Conservation (phyloP, 2,797 vertebrate species). For the Cheirogaleus major region DNA sequence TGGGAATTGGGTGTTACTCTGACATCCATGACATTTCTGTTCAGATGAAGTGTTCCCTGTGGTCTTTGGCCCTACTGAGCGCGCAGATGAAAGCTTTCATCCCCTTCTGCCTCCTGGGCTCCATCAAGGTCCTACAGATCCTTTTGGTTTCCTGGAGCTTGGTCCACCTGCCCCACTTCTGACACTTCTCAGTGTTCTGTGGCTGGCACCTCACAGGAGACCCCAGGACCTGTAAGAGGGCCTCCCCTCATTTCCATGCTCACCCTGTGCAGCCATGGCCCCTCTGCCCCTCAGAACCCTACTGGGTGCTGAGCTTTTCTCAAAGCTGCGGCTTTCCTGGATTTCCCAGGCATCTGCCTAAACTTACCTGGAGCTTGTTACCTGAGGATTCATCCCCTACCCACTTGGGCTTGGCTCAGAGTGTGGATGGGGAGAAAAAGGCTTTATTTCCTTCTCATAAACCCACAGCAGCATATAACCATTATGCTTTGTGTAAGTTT, state of each 20-base stretch:
- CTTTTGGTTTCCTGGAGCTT: not conserved
- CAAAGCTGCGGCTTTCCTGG: not conserved
- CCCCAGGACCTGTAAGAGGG: not conserved
- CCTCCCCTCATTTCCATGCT: not conserved
- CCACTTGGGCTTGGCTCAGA: not conserved
- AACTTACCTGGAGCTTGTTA: not conserved
- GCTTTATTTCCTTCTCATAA: not conserved
- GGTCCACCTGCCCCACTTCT: not conserved
- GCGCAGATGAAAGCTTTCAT: not conserved
- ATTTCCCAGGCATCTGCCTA: not conserved
- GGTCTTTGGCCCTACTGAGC: not conserved
- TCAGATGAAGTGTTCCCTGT: not conserved
- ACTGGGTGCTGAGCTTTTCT: not conserved
- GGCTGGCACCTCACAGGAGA: not conserved
- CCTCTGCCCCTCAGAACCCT: not conserved
- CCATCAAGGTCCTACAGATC: not conserved
- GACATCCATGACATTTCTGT: not conserved
- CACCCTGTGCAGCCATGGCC: not conserved
- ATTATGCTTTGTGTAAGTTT: not conserved
- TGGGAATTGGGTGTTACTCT: not conserved
- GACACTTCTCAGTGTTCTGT: not conserved
- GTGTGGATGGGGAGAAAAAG: not conserved
- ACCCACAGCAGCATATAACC: not conserved
- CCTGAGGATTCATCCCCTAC: not conserved
- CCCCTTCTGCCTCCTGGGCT: not conserved